Percentiles rank a stretch among this genome's conserved stretches.
Conservation (phyloP, 1,140 invertebrate species). For the Nasonia giraulti region DNA sequence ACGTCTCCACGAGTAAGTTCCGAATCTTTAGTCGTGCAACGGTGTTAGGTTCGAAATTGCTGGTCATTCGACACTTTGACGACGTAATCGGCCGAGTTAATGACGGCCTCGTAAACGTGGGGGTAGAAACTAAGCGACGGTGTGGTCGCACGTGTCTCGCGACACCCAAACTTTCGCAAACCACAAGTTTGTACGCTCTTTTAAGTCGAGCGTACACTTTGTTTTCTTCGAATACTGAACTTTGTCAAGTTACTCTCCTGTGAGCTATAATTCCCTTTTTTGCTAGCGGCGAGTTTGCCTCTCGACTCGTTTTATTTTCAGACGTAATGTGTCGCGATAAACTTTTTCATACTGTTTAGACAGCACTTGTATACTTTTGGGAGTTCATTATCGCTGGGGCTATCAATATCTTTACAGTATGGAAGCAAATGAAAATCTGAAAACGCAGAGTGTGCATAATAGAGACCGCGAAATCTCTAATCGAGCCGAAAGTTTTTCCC, state of each 20-base stretch:
- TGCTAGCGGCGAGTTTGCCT: neutral
- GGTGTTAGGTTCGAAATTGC: neutral
- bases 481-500: neutral
- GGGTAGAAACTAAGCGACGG: neutral
- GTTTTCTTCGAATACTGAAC: constrained; percentile 1
- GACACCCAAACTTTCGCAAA: neutral
- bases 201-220: neutral
- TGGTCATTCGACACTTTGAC: constrained; percentile 1
- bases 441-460: neutral
- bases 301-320: neutral
- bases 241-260: neutral
- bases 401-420: too few relatives aligned
- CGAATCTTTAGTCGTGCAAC: neutral
- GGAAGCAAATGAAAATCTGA: too few relatives aligned
- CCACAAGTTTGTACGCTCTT: neutral
- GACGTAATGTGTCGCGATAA: neutral
- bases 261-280: neutral
- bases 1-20: neutral
- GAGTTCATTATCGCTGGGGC: too few relatives aligned
- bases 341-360: too few relatives aligned
- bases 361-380: too few relatives aligned
- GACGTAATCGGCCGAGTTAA: constrained; percentile 9
- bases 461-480: too few relatives aligned
- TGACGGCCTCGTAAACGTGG: neutral
- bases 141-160: neutral